A percentile compares a stretch with the other conserved stretches of the same genome.
phyloP scores from a whole-genome alignment of 2,113 vertebrate species.

The Aspiorhynchus laticeps region DNA sequence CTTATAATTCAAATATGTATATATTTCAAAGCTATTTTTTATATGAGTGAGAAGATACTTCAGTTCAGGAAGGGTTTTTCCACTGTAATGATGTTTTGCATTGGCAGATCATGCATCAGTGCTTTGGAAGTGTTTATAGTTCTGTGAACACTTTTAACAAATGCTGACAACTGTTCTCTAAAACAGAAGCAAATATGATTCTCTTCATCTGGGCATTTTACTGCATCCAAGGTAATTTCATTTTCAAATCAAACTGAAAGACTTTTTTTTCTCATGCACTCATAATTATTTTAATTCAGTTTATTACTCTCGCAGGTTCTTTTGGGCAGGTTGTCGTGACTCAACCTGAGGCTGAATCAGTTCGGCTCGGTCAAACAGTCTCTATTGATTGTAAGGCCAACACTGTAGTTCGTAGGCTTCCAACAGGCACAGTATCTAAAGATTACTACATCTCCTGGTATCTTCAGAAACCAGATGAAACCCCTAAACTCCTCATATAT shows the following conservation, averaged over 20 bases:
- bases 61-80: neutral
- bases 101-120: neutral
- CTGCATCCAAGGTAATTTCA: neutral
- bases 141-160: too few relatives aligned
- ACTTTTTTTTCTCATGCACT: neutral
- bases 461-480: slow-evolving; percentile 13
- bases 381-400: slow-evolving; percentile 56
- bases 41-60: neutral
- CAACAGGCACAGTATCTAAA: neutral
- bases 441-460: slow-evolving; percentile 25
- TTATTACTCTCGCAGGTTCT: slow-evolving; percentile 53
- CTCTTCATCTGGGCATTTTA: neutral
- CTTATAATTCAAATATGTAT: too few relatives aligned
- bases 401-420: neutral
- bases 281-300: neutral
- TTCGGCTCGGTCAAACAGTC: slow-evolving; percentile 52
- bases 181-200: neutral
- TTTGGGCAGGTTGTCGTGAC: slow-evolving; percentile 62
- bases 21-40: neutral
- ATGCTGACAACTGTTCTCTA: too few relatives aligned
- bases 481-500: slow-evolving; percentile 21
- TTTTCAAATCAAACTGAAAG: neutral
- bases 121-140: too few relatives aligned
- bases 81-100: neutral
- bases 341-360: slow-evolving; percentile 39